Evolutionary conservation across 1,140 invertebrate species (phyloP).

Genomic region (Lepidurus apus): DNA sequence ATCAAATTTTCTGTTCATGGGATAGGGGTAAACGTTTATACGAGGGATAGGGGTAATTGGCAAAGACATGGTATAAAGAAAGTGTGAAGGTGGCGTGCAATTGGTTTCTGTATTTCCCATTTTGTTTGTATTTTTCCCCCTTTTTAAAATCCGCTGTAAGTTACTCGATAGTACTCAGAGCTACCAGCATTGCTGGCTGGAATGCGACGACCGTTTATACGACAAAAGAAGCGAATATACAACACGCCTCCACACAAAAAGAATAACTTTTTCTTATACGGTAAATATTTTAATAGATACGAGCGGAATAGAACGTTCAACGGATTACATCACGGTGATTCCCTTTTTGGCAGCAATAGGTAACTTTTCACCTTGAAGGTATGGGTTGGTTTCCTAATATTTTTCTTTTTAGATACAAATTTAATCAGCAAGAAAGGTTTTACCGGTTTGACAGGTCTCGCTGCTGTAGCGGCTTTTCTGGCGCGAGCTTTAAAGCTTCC

Average conservation of each 20-base stretch:
- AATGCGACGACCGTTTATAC: not conserved
- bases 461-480: not conserved
- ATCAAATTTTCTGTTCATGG: not conserved
- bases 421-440: not conserved
- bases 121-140: not conserved
- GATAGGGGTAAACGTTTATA: not conserved
- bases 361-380: slow-evolving; percentile 40
- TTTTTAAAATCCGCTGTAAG: not conserved
- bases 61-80: not conserved
- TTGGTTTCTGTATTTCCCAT: not conserved
- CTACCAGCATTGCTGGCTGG: not conserved
- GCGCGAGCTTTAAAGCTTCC: slow-evolving; percentile 27
- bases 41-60: not conserved
- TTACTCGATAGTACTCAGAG: not conserved
- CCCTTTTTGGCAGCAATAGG: slow-evolving; percentile 42
- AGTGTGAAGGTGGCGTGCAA: not conserved
- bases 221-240: not conserved
- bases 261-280: not conserved
- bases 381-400: slow-evolving; percentile 40
- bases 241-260: not conserved
- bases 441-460: not conserved
- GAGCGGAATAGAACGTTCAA: not conserved
- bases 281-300: not conserved
- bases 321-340: slow-evolving; percentile 24
- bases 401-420: not conserved